These are phyloP conservation scores for Gonioctena quinquepunctata DNA, from an alignment of 1,140 invertebrate species.

Conservation along the genomic window DNA sequence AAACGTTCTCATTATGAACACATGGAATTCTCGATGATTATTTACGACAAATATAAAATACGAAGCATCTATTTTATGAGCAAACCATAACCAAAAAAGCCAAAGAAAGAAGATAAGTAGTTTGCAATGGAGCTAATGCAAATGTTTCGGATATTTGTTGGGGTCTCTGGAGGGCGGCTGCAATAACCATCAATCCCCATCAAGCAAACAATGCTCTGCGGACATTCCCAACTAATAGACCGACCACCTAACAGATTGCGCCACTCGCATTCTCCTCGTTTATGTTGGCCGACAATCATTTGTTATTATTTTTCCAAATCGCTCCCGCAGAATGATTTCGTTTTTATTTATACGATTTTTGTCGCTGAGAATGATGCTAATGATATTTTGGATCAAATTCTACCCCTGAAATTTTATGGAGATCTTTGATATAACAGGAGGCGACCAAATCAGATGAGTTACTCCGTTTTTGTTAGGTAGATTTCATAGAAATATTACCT, in stretches of 20 bases:
- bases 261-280: constrained; percentile 45
- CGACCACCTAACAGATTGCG: constrained; percentile 48
- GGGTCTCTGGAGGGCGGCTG: constrained; percentile 20
- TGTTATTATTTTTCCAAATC: constrained; percentile 30
- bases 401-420: no score
- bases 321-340: neutral
- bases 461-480: no score
- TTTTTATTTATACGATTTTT: no score
- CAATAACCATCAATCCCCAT: constrained; percentile 32
- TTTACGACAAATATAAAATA: neutral
- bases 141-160: constrained; percentile 38
- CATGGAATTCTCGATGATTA: neutral
- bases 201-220: constrained; percentile 38
- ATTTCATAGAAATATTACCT: no score
- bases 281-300: constrained; percentile 41
- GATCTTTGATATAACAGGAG: no score
- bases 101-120: constrained; percentile 17
- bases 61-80: neutral
- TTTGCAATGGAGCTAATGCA: constrained; percentile 28
- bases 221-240: constrained; percentile 49
- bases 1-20: neutral
- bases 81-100: neutral
- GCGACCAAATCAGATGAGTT: no score
- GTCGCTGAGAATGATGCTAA: no score
- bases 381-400: no score